Evolutionary conservation across 1,140 invertebrate genomes (phyloP), one percentile per base, ranked within the genome.

Genomic region (Micrasema longulum): DNA sequence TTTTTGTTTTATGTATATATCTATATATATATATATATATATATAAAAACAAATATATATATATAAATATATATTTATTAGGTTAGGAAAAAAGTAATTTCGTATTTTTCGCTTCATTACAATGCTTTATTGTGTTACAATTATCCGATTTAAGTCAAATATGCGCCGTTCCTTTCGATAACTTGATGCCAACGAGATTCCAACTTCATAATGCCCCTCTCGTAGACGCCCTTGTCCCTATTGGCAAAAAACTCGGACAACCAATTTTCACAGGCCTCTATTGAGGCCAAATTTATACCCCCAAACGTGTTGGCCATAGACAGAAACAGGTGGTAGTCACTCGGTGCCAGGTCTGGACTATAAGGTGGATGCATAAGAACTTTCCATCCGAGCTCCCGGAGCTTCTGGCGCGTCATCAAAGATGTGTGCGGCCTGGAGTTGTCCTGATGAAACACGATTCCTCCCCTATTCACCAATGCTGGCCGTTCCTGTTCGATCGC

Each of bases 51-150:
- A n/a, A n/a, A n/a, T n/a, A n/a, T n/a, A n/a, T n/a, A n/a, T n/a
- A n/a, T n/a, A n/a, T n/a, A n/a, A n/a, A n/a, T n/a, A n/a, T n/a
- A n/a, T n/a, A n/a, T n/a, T n/a, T 57, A 57, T 55, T 60, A 72
- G 26, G 53, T 55, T 62, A 12, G 65, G 22, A 35, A 16, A 67
- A 74, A 71, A 53, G 35, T 77, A 72, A 48, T 68, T 47, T 66
- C 50, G 67, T 77, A 74, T 73, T 74, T 60, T 75, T n/a, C n/a
- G n/a, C n/a, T n/a, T n/a, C n/a, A n/a, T n/a, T n/a, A n/a, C n/a
- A n/a, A n/a, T n/a, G n/a, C n/a, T n/a, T n/a, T n/a, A n/a, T n/a
- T n/a, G n/a, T n/a, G n/a, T n/a, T n/a, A n/a, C n/a, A n/a, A n/a
- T n/a, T n/a, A n/a, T n/a, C n/a, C n/a, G n/a, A n/a, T n/a, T n/a